Conservation (phyloP, 2,797 vertebrate genomes). For the Tarsius wallacei region DNA sequence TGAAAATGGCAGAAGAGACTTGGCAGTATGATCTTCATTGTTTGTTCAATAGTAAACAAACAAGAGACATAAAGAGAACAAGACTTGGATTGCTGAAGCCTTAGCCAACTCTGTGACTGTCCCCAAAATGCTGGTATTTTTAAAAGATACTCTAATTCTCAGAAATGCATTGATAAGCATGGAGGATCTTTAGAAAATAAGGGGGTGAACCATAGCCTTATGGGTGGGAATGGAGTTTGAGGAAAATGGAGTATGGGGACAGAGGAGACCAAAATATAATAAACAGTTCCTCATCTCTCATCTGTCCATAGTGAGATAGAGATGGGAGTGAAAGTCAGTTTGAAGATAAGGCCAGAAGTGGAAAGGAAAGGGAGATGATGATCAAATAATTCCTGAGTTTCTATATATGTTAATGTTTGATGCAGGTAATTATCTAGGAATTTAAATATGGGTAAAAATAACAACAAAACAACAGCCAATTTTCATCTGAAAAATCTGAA, state of each 20-base stretch:
- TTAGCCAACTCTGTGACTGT: not conserved
- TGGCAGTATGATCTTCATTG: not conserved
- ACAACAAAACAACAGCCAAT: not conserved
- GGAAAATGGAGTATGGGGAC: not conserved
- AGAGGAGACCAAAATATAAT: not conserved
- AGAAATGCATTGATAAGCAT: not conserved
- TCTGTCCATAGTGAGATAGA: not conserved
- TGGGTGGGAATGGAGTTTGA: not conserved
- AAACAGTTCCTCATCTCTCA: not conserved
- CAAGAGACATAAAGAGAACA: not conserved
- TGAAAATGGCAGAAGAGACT: not conserved
- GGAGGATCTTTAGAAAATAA: not conserved
- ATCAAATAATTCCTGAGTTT: not conserved
- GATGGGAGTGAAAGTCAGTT: not conserved
- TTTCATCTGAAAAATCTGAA: not conserved
- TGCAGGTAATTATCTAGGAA: not conserved
- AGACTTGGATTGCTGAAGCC: not conserved
- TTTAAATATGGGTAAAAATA: conserved; percentile 37
- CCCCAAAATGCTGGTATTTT: not conserved
- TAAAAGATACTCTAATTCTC: not conserved
- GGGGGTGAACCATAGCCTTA: not conserved
- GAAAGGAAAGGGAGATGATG: not conserved
- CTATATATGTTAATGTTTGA: not conserved
- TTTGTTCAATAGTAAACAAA: not conserved
- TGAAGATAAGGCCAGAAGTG: not conserved